phyloP scores from a whole-genome alignment of 2,888 invertebrate genomes.

The Xylota segnis region DNA sequence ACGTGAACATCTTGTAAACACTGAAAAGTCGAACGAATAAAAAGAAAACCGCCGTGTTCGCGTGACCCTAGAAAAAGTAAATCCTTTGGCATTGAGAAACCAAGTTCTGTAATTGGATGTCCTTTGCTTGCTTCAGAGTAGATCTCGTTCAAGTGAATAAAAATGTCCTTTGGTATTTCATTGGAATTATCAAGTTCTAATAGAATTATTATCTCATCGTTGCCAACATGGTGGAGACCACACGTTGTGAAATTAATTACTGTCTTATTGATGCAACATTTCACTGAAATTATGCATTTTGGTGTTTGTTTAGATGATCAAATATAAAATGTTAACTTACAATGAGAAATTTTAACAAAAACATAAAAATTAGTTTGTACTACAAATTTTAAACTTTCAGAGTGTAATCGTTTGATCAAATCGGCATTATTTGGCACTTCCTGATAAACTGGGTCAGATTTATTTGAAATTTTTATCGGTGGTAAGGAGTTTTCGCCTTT shows the following conservation, averaged over 20 bases:
- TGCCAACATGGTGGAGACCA: constrained; percentile 92
- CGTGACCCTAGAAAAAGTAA: constrained; percentile 87
- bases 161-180: constrained; percentile 89
- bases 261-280: constrained; percentile 90
- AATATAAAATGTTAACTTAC: constrained; percentile 86
- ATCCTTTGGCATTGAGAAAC: constrained; percentile 87
- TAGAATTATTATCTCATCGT: constrained; percentile 92
- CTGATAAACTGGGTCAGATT: constrained; percentile 81
- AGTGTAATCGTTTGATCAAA: constrained; percentile 86
- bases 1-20: constrained; percentile 91
- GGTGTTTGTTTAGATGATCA: constrained; percentile 22
- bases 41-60: constrained; percentile 93
- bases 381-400: constrained; percentile 89
- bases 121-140: constrained; percentile 89
- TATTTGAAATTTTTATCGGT: constrained; percentile 84
- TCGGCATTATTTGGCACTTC: constrained; percentile 85
- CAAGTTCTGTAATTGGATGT: constrained; percentile 89
- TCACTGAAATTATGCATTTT: constrained; percentile 86
- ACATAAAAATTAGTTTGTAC: constrained; percentile 91
- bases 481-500: constrained; percentile 85
- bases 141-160: constrained; percentile 89
- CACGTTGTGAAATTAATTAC: constrained; percentile 92
- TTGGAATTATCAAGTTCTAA: constrained; percentile 89
- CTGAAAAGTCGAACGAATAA: constrained; percentile 91
- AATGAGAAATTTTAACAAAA: constrained; percentile 89